Base-by-base conservation (phyloP, 1,140 invertebrate species). In the Drosophila jambulina region DNA sequence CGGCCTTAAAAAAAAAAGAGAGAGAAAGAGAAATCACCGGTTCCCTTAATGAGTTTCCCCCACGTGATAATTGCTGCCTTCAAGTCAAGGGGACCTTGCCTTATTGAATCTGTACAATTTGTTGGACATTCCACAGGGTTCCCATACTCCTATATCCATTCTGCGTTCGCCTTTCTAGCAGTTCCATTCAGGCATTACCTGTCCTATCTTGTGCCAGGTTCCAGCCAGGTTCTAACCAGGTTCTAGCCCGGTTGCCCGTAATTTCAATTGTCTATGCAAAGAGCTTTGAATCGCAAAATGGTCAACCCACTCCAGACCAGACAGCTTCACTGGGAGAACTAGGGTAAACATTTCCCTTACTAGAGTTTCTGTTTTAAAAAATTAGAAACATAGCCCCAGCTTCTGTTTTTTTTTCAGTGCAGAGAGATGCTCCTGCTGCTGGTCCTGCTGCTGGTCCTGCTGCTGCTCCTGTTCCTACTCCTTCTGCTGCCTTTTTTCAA, bases 81-180 rank as follows among this genome's bases (percentile, higher is more conserved):
- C 19, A n/a, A 40, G 75, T 49, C 38, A 43, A 5, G 17, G 45
- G 19, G 13, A n/a, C 32, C 19, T 23, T 53, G 36, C 67, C 76
- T 87, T 87, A 87, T 87, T 88, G 83, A 87, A 87, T 87, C 83
- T 88, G 84, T 88, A 88, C 83, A 87, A 87, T 88, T 87, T 88
- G 83, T 79, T 86, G 57, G 74, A 53, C 57, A 61, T 71, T 79
- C 74, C 65, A 53, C n/a, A 40, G 34, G 38, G 5, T 42, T 13
- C 23, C 4, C 51, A 7, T 21, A 25, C 21, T 23, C 43, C 21
- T 7, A 23, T 7, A 25, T 13, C 23, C 13, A 10, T 15, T 12
- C 15, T 54, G 38, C 38, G 3, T 7, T 17, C 2, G n/a, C 7
- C n/a, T 19, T 53, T 42, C 15, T 32, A 2, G 17, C 25, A 5